Base-by-base conservation (phyloP, 2,888 invertebrate species). In the Sipha maydis region DNA sequence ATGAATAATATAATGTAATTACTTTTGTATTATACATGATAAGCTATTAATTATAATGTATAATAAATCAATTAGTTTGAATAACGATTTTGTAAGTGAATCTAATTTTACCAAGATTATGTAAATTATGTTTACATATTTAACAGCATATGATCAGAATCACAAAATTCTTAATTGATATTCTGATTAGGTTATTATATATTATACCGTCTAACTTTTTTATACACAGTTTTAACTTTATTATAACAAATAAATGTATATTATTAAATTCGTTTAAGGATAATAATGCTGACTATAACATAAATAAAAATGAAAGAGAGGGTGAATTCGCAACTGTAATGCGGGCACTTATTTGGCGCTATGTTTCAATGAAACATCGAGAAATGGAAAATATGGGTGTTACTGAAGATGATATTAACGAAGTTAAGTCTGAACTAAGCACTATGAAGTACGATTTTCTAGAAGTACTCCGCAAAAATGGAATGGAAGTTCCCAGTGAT, bases 401-500 rank as follows among this genome's bases (percentile, higher is more conserved):
- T 0, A 97, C 97, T 0, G 98, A 98, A 92, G 98, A 99, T 91
- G 96, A 97, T 91, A 94, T 99, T 89, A 98, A 98, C 91, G 98
- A 98, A 92, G 94, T 99, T 56, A 98, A 98, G 92, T 96, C 96
- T 91, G 98, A 98, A 91, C 96, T 99, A 75, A 97, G 97, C 0
- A 95, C 98, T 0, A 95, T 98, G 93, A 94, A 97, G 90, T 98
- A 96, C 91, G 98, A 99, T 92, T 93, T 99, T 90, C 93, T 98
- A 1, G 98, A 98, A 91, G 96, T 98, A 61, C 94, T 98, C 80
- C 95, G 95, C 90, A 95, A 94, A 91, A 98, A 97, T 91, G 98
- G 98, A 75, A 95, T 97, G 95, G 96, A 97, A 91, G 95, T 96
- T 0, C 95, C 95, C 19, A 83, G 56, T 28, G 85, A 80, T 34